Evolutionary conservation across 2,888 invertebrate species (phyloP).

Genomic region (Oscheius onirici): DNA sequence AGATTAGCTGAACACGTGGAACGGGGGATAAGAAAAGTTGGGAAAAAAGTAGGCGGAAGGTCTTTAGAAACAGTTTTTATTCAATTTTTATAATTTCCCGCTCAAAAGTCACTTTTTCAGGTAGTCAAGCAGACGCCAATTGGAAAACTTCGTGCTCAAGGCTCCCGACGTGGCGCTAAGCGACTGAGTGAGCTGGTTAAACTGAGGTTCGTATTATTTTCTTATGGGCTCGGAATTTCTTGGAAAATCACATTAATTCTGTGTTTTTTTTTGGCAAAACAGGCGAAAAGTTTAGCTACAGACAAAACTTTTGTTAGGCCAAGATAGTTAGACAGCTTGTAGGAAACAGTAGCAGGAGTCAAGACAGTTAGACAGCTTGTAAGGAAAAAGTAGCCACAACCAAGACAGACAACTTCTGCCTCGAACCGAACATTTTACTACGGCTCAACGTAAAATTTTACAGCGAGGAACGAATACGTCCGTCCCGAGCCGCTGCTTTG

Average conservation of each 20-base stretch:
- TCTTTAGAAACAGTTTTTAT: neutral
- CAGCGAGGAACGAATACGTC: constrained; percentile 30
- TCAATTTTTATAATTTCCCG: neutral
- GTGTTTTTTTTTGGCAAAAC: no score
- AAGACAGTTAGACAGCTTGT: no score
- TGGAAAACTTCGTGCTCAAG: constrained; percentile 46
- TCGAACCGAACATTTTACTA: no score
- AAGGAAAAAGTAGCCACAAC: no score
- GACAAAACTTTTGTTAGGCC: no score
- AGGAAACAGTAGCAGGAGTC: no score
- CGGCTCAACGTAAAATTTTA: neutral
- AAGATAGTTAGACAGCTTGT: no score
- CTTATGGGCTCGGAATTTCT: no score
- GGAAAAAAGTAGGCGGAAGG: neutral
- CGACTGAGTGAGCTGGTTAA: constrained; percentile 48
- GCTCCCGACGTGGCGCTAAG: constrained; percentile 34
- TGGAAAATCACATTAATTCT: no score
- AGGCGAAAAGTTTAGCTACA: no score
- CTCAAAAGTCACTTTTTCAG: constrained; percentile 15
- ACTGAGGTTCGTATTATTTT: constrained; percentile 6
- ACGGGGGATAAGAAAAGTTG: neutral
- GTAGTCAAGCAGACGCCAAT: constrained; percentile 55
- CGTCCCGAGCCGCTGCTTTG: constrained; percentile 29
- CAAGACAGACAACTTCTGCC: neutral
- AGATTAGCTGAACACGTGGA: neutral